phyloP scores from a whole-genome alignment of 2,113 vertebrate genomes.

The Odocoileus hemionus region DNA sequence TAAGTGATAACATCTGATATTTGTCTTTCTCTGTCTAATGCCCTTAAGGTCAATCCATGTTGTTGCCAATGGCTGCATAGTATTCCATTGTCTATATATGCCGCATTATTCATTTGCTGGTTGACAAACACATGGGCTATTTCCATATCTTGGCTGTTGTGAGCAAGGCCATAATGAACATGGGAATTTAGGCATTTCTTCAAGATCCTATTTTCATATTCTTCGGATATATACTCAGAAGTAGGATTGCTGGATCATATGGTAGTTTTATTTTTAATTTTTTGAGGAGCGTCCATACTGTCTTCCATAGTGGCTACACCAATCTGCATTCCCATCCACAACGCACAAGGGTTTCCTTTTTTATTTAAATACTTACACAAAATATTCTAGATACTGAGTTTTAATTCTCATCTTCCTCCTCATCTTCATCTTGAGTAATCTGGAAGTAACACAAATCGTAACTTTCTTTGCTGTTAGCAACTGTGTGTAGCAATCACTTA shows the following conservation, averaged over 20 bases:
- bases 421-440: not conserved
- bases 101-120: not conserved
- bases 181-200: not conserved
- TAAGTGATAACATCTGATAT: not conserved
- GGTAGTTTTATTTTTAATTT: not conserved
- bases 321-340: too few relatives aligned
- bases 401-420: not conserved
- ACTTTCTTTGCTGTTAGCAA: not conserved
- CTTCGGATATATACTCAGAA: not conserved
- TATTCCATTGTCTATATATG: not conserved
- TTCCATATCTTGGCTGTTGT: not conserved
- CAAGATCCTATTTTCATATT: not conserved
- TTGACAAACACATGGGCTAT: not conserved
- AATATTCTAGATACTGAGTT: not conserved
- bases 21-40: not conserved
- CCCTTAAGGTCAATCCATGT: not conserved
- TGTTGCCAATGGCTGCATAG: not conserved
- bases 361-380: not conserved
- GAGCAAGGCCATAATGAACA: not conserved
- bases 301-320: not conserved
- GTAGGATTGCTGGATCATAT: not conserved
- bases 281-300: not conserved
- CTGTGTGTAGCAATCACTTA: not conserved
- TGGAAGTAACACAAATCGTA: not conserved
- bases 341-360: not conserved